Base-by-base conservation (phyloP, 2,797 vertebrate genomes). In the Capromys pilorides region DNA sequence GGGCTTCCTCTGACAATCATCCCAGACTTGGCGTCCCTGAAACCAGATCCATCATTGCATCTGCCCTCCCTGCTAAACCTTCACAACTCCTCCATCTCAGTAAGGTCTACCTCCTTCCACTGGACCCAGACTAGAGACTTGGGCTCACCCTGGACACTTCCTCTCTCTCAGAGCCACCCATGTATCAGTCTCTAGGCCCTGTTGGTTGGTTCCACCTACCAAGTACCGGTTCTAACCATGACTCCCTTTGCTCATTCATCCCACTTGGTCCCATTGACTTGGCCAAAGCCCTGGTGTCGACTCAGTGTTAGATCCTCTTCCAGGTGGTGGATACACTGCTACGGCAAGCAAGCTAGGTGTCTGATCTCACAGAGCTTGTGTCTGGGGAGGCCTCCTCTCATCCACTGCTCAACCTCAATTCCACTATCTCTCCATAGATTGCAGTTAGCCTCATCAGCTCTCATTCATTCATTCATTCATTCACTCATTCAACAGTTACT, bases 11-110 rank as follows among this genome's bases (percentile, higher is more conserved):
- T 62, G 41, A 36, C 24, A 36, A 28, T 5, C 13, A 26, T 6
- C 18, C 66, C 71, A 2, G 51, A n/a, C 77, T 62, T 18, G 1
- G 26, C 82, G 41, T 45, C 67, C 57, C 93, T 73, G 54, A 51
- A 57, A 2, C 59, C 36, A 49, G 83, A 36, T 31, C 18, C 59
- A 0, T 24, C 0, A 1, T 3, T 1, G 0, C 24, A 21, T 18
- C 36, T 39, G 39, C 83, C 41, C 5, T 67, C 54, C 82, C 14
- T 13, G 1, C 33, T 12, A 4, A n/a, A 24, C 62, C 82, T 83
- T 16, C 31, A 62, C 16, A 0, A 0, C 0, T 28, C 77, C 77
- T 31, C 77, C 0, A 1, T 49, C 59, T 64, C 33, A 0, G 22
- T 41, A 33, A 57, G 28, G 54, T 45, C 13, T 3, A 2, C 51